A percentile compares a stretch with the other conserved stretches of the same genome.
phyloP scores from a whole-genome alignment of 2,797 vertebrate genomes.

The Protosalanx chinensis region DNA sequence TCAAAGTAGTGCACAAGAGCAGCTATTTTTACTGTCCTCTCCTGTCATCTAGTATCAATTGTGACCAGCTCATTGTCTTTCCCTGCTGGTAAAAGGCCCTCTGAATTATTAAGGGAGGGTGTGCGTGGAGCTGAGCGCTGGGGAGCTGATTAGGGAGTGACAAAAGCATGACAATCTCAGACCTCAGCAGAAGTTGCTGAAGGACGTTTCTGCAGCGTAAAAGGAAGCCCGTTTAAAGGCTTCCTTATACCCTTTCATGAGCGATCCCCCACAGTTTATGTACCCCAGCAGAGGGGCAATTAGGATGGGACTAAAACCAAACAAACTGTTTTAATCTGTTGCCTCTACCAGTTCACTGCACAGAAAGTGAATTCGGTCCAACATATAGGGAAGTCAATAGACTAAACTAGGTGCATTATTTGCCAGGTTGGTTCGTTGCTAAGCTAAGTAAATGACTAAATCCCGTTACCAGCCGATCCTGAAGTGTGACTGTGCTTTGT shows the following conservation, averaged over 20 bases:
- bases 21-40: slow-evolving; percentile 24
- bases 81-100: slow-evolving; percentile 46
- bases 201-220: slow-evolving; percentile 36
- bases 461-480: no score
- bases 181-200: slow-evolving; percentile 24
- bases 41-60: slow-evolving; percentile 37
- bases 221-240: slow-evolving; percentile 18
- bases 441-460: no score
- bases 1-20: slow-evolving; percentile 13
- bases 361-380: no score
- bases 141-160: slow-evolving; percentile 62
- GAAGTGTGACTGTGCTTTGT: no score
- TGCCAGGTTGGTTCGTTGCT: no score
- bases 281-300: no score
- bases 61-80: slow-evolving; percentile 32
- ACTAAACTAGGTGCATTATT: no score
- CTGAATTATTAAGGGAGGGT: slow-evolving; percentile 66
- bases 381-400: no score
- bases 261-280: no score
- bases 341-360: no score
- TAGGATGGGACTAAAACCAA: no score
- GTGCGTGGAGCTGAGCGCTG: slow-evolving; percentile 57
- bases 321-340: no score
- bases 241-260: neutral
- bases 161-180: slow-evolving; percentile 60